A percentile compares a stretch with the other conserved stretches of the same genome.
Conservation (phyloP, 1,140 invertebrate genomes). For the Dolichoris vasculosae region DNA sequence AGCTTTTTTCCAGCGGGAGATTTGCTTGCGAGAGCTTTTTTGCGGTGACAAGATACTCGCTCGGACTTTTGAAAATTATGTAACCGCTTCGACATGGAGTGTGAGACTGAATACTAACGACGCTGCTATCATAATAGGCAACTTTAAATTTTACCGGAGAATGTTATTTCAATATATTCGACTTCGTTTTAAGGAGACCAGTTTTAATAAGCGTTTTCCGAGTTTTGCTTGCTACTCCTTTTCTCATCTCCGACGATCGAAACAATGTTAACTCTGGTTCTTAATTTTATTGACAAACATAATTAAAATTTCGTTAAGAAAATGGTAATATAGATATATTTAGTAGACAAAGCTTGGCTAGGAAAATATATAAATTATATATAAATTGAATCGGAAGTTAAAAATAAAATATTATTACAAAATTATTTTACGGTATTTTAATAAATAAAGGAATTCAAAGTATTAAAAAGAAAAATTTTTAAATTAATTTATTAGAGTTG, state of each 20-base stretch:
- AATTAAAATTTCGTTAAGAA: too few relatives aligned
- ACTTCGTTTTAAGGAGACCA: background rate
- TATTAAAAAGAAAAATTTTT: too few relatives aligned
- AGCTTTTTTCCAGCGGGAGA: background rate
- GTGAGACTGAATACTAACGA: conserved; percentile 7
- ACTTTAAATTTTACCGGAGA: background rate
- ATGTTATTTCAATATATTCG: background rate
- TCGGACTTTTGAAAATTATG: conserved; percentile 16
- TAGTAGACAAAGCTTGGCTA: too few relatives aligned
- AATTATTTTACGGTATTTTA: too few relatives aligned
- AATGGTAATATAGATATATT: too few relatives aligned
- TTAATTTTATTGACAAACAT: too few relatives aligned
- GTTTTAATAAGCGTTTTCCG: background rate
- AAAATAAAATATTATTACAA: too few relatives aligned
- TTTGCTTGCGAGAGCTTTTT: conserved; percentile 13
- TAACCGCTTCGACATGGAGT: background rate
- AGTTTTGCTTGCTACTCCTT: background rate
- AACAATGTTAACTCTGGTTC: too few relatives aligned
- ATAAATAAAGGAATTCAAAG: too few relatives aligned
- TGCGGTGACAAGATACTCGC: background rate
- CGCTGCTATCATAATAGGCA: background rate
- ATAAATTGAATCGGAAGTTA: too few relatives aligned
- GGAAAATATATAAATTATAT: too few relatives aligned
- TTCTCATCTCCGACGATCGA: background rate
- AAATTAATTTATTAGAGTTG: too few relatives aligned